A percentile compares a stretch with the other conserved stretches of the same genome.
phyloP scores from a whole-genome alignment of 2,888 invertebrate genomes.

The Athalia rosae region DNA sequence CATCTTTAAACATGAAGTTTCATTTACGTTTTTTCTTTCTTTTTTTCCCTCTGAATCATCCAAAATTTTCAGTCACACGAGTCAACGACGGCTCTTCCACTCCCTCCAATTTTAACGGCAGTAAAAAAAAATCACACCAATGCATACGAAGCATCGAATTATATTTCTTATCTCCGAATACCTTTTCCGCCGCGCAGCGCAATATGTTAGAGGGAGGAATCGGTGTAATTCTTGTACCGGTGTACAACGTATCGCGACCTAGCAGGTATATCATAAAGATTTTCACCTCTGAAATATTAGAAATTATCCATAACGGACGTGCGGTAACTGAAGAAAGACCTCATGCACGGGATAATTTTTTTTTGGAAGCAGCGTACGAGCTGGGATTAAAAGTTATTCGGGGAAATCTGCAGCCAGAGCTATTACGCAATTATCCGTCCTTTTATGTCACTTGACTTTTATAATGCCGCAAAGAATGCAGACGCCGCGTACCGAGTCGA shows the following conservation, averaged over 20 bases:
- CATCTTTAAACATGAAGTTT: no score
- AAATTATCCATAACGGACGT: no score
- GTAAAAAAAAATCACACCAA: slow-evolving; percentile 37
- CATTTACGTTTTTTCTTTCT: no score
- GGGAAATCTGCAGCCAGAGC: neutral
- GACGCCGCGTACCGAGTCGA: slow-evolving; percentile 15
- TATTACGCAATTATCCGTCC: slow-evolving; percentile 7
- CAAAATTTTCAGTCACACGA: no score
- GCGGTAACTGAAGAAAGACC: no score
- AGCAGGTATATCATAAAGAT: neutral
- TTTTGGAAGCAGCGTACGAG: no score
- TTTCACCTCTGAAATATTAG: no score
- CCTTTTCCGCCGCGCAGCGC: slow-evolving; percentile 23
- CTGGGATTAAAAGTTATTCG: no score
- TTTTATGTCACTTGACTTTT: slow-evolving; percentile 16
- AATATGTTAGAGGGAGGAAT: slow-evolving; percentile 7
- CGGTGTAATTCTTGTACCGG: slow-evolving; percentile 39
- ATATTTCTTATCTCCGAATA: slow-evolving; percentile 28
- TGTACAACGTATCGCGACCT: slow-evolving; percentile 6
- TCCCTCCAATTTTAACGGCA: neutral
- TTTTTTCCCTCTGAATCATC: no score
- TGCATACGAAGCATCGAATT: slow-evolving; percentile 47
- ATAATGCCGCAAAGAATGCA: slow-evolving; percentile 18
- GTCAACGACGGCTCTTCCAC: neutral
- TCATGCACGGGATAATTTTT: no score